Evolutionary conservation across 1,140 invertebrate genomes (phyloP), one percentile per base, ranked within the genome.

Genomic region (Cylas formicarius): DNA sequence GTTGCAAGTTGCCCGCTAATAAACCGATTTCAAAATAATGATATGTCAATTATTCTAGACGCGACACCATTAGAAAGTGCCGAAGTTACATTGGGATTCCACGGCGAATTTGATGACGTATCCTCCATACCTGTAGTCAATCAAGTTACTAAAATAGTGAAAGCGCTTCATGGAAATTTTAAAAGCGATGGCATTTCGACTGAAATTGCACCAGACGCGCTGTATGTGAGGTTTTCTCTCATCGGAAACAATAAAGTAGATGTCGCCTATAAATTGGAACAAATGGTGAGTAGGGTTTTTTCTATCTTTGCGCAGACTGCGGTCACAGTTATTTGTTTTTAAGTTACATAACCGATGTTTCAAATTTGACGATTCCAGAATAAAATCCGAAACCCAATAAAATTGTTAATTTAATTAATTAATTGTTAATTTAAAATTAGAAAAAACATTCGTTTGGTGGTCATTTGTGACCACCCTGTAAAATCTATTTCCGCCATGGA

Each of bases 231-330:
- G 31, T 81, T 82, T 53, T 70, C 75, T 16, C 62, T 82, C 2
- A 65, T 76, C 26, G 78, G 78, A 2, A 67, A 71, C 13, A 80
- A 78, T 49, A 80, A 80, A 53, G 74, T 81, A 1, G 78, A 81
- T 52, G 71, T 80, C 11, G 77, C 77, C 16, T 80, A 77, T 47
- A 69, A 74, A 48, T 58, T 82, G 4, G 78, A 81, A 55, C 74
- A 80, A 59, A 66, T 79, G 63, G 77, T 77, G 48, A 41, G 27
- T 50, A 22, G n/a, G 2, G 19, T 17, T 22, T 17, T 19, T 16
- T n/a, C n/a, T n/a, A n/a, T n/a, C n/a, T n/a, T n/a, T n/a, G n/a
- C n/a, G n/a, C n/a, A n/a, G n/a, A n/a, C n/a, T n/a, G n/a, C n/a
- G n/a, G n/a, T n/a, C n/a, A n/a, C n/a, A n/a, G n/a, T n/a, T n/a